A percentile compares a stretch with the other conserved stretches of the same genome.
phyloP scores from a whole-genome alignment of 2,797 vertebrate genomes.

The Phataginus tricuspis region DNA sequence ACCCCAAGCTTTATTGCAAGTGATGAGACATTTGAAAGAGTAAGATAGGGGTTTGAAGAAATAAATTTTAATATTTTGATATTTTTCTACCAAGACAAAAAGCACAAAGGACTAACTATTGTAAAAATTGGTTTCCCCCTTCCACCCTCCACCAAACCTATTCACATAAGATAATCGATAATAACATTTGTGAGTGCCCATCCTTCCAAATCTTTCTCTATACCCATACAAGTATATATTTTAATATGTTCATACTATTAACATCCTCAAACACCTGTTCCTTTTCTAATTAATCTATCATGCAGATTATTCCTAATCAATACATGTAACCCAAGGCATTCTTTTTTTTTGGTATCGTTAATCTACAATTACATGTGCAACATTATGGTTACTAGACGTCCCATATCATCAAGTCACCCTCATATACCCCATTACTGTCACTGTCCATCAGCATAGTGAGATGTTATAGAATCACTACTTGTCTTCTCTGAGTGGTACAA shows the following conservation, averaged over 20 bases:
- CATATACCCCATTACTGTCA: too few relatives aligned
- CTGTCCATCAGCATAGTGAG: too few relatives aligned
- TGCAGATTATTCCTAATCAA: background rate
- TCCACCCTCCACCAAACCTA: background rate
- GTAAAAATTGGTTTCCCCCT: background rate
- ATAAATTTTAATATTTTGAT: background rate
- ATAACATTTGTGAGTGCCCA: too few relatives aligned
- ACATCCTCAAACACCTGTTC: background rate
- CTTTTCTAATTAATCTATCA: background rate
- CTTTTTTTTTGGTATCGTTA: too few relatives aligned
- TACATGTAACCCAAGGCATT: background rate
- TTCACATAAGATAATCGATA: background rate
- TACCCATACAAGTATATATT: background rate
- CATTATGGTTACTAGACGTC: too few relatives aligned
- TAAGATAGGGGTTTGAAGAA: background rate
- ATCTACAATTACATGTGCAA: too few relatives aligned
- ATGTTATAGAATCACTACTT: too few relatives aligned
- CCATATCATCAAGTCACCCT: too few relatives aligned
- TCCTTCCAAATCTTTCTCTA: background rate
- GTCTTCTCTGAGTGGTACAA: too few relatives aligned
- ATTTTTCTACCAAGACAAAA: background rate
- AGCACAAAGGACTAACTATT: background rate
- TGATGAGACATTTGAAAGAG: background rate
- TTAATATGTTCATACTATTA: background rate
- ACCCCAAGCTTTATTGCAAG: background rate